Evolutionary conservation across 2,888 invertebrate genomes (phyloP).

Genomic region (Cheilosia vernalis): DNA sequence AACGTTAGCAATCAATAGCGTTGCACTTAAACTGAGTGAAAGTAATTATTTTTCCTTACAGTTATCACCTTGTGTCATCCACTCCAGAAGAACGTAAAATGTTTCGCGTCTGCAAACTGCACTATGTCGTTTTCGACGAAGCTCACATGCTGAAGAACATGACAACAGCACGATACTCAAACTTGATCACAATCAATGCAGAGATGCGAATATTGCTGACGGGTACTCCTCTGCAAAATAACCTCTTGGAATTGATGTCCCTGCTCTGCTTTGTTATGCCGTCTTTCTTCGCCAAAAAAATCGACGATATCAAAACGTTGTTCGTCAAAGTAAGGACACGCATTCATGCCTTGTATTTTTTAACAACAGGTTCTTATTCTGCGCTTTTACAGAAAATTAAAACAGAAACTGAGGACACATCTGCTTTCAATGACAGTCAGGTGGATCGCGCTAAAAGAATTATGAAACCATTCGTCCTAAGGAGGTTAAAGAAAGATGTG

Average conservation of each 20-base stretch:
- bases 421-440: slow-evolving; percentile 94
- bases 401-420: slow-evolving; percentile 86
- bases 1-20: slow-evolving; percentile 86
- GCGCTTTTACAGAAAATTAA: slow-evolving; percentile 82
- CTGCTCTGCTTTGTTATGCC: slow-evolving; percentile 98
- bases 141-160: slow-evolving; percentile 99
- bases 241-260: slow-evolving; percentile 97
- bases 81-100: slow-evolving; percentile 95
- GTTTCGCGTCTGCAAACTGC: slow-evolving; percentile 94
- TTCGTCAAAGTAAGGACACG: slow-evolving; percentile 89
- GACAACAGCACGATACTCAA: slow-evolving; percentile 95
- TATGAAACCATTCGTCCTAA: slow-evolving; percentile 97
- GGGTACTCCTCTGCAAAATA: slow-evolving; percentile 98
- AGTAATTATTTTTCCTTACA: slow-evolving; percentile 53
- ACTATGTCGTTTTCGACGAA: slow-evolving; percentile 98
- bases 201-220: slow-evolving; percentile 94
- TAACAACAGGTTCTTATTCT: neutral
- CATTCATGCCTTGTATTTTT: neutral
- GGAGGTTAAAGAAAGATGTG: slow-evolving; percentile 94
- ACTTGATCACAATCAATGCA: slow-evolving; percentile 94
- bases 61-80: slow-evolving; percentile 85
- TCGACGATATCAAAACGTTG: slow-evolving; percentile 92
- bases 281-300: slow-evolving; percentile 94
- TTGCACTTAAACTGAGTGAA: too few relatives aligned
- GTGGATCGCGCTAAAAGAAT: slow-evolving; percentile 96